Evolutionary conservation across 2,113 vertebrate genomes (phyloP).

Genomic region (Grammatotria lemairii): DNA sequence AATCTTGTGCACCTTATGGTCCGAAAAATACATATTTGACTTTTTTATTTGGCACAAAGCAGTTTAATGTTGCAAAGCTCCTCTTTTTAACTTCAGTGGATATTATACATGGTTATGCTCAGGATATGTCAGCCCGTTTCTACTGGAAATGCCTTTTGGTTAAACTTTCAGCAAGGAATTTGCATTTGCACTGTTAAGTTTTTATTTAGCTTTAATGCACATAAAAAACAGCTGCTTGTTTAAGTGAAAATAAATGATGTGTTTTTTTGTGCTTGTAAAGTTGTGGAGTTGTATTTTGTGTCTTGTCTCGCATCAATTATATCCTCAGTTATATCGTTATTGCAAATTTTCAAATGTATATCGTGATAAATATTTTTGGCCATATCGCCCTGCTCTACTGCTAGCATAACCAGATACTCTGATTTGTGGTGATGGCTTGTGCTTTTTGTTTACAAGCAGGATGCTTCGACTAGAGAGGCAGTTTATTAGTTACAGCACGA

Average conservation of each 20-base stretch:
- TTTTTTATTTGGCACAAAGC: neutral
- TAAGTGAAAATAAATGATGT: neutral
- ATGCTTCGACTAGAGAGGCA: neutral
- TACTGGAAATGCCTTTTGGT: accelerated
- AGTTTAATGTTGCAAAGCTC: neutral
- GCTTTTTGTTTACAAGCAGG: neutral
- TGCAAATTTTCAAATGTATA: neutral
- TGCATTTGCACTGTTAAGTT: neutral
- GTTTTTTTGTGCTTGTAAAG: accelerated
- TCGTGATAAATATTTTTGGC: neutral
- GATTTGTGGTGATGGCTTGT: neutral
- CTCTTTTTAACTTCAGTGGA: neutral
- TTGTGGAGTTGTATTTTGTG: neutral
- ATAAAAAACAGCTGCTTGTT: neutral
- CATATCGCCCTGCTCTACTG: neutral
- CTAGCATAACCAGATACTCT: neutral
- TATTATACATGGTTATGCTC: neutral
- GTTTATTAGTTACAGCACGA: neutral
- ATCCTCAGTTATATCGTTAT: accelerated
- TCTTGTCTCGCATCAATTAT: neutral
- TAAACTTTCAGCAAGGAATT: neutral
- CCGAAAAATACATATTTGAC: accelerated
- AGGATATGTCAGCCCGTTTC: accelerated
- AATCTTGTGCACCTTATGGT: accelerated
- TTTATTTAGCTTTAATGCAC: neutral